Base-by-base conservation (phyloP, 1,140 invertebrate genomes). In the Cydia strobilella region DNA sequence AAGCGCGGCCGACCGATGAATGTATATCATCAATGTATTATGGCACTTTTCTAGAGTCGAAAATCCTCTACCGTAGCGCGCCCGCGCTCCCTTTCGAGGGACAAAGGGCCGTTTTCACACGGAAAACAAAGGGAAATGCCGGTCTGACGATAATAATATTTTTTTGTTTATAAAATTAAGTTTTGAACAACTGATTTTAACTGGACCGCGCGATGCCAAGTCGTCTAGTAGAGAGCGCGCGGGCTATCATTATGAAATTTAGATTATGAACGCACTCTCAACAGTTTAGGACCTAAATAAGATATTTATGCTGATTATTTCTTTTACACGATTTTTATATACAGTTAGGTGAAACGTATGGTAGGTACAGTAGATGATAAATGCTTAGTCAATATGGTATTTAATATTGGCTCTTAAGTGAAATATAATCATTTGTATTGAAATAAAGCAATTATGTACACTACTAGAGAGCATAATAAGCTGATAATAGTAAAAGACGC, bases 11-110 rank as follows among this genome's bases (percentile, higher is more conserved):
- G 78, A 86, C 75, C 84, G 82, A 88, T 80, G 80, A 84, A 90
- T 89, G 84, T 90, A 89, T 90, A 90, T 87, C 82, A 87, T 88
- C 84, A 86, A 71, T 88, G 81, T 90, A 89, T 90, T 91, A 91
- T 91, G 86, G 82, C 87, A 90, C 85, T 90, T 91, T 91, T 91
- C 90, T 93, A 93, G 86, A 93, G 89, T 88, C 86, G 87, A 93
- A 88, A 93, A 91, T 93, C 89, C 88, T 89, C 75, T 88, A 85
- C 82, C 84, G 76, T 81, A 85, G 85, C 87, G 88, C 90, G 84
- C 89, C 86, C 89, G 85, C 86, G 87, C 85, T 86, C 82, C 82
- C 84, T 85, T 78, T 74, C 79, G 84, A 91, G 88, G 88, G 90
- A 93, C 90, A 93, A 91, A 91, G 89, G 86, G 89, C 85, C 81